Base-by-base conservation (phyloP, 2,888 invertebrate genomes). In the Empis stercorea region DNA sequence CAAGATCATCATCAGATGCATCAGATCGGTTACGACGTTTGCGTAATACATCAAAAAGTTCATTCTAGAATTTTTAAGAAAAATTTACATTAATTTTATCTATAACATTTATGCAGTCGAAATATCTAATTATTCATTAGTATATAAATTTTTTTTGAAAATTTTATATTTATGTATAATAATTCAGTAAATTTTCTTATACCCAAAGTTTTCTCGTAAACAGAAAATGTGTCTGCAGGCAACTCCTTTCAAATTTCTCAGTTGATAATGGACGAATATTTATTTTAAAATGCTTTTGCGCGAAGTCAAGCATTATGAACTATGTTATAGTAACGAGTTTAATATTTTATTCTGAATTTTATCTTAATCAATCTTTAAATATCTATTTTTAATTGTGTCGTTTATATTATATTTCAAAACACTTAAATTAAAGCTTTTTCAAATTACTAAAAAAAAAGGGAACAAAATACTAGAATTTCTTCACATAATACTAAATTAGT, bases 1-100 rank as follows among this genome's bases (percentile, higher is more conserved):
- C 85, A 57, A 81, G 74, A 68, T 85, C 86, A 58, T 81, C 81
- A 50, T 81, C 81, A 56, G 81, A 81, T 58, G 76, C 79, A 65
- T 82, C 81, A 14, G 78, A 81, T 42, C 81, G 76, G 57, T 79
- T 77, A 56, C 82, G 73, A 54, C 83, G 72, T 59, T 75, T 70
- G 54, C 77, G 71, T 56, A 84, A 75, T 54, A 80, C 82, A 71
- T 83, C 83, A 58, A 80, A 79, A 61, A 85, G 72, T 73, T 84
- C 84, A 65, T 81, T 83, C 84, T 84, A 72, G 11, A 64, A 72
- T 30, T 34, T 34, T n/a, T 13, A 6, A 5, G n/a, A 34, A 32
- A 32, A n/a, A n/a, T n/a, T n/a, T n/a, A n/a, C n/a, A n/a, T n/a
- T n/a, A n/a, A n/a, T n/a, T n/a, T n/a, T n/a, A n/a, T n/a, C n/a